Evolutionary conservation across 2,113 vertebrate genomes (phyloP).

Genomic region (Siniperca chuatsi): DNA sequence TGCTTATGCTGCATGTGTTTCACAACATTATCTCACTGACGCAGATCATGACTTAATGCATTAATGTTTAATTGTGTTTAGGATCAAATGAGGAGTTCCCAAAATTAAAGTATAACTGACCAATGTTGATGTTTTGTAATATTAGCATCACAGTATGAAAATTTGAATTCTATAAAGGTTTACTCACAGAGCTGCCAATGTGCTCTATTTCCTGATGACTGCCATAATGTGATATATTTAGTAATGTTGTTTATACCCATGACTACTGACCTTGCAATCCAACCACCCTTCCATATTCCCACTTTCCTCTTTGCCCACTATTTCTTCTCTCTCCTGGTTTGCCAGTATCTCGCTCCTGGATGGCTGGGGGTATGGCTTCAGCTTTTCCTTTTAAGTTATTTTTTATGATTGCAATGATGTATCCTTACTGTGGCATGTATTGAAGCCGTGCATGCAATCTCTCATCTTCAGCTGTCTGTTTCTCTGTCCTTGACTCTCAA

Average conservation of each 20-base stretch:
- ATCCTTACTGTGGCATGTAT: conserved; percentile 72
- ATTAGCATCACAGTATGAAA: neutral
- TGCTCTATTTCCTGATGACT: conserved; percentile 26
- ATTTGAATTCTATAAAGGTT: neutral
- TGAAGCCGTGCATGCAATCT: conserved; percentile 70
- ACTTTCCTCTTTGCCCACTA: conserved; percentile 72
- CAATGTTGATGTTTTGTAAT: neutral
- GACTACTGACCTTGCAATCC: conserved; percentile 48
- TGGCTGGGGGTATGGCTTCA: conserved; percentile 98
- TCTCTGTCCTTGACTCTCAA: conserved; percentile 68
- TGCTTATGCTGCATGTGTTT: conserved; percentile 44
- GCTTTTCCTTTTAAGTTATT: conserved; percentile 82
- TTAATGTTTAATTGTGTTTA: conserved; percentile 1
- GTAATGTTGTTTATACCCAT: conserved; percentile 47
- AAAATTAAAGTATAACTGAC: neutral
- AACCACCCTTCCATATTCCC: conserved; percentile 58
- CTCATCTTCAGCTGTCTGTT: conserved; percentile 72
- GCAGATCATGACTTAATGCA: neutral
- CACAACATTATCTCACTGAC: neutral
- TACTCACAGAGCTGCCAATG: neutral
- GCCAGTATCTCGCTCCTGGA: conserved; percentile 99
- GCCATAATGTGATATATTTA: conserved; percentile 24
- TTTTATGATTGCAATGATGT: conserved; percentile 43
- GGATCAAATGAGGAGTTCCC: neutral
- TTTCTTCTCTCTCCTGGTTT: conserved; percentile 90